Evolutionary conservation across 1,140 invertebrate species (phyloP).

Genomic region (Lepidurus couesii): DNA sequence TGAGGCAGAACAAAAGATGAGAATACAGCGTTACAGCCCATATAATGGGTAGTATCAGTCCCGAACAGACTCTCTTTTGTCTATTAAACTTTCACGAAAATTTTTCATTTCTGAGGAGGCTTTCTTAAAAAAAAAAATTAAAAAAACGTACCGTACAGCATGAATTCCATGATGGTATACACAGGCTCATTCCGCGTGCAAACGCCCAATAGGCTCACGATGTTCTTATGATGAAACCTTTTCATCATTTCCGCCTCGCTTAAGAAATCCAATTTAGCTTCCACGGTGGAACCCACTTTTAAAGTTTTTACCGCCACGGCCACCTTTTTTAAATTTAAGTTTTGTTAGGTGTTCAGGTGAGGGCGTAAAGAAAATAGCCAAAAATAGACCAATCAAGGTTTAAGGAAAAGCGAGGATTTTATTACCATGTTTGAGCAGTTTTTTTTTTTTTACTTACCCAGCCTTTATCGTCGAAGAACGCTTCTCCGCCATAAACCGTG

Average conservation of each 20-base stretch:
- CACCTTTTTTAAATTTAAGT: conserved; percentile 43
- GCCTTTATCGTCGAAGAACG: conserved; percentile 58
- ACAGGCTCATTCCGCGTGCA: conserved; percentile 77
- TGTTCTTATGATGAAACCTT: conserved; percentile 81
- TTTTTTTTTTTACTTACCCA: conserved; percentile 52
- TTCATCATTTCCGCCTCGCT: conserved; percentile 90
- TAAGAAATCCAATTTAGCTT: conserved; percentile 88
- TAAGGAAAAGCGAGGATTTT: conserved; percentile 16
- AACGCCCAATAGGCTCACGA: conserved; percentile 74
- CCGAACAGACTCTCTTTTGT: neutral
- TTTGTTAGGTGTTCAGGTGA: conserved; percentile 22
- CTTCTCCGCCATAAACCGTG: conserved; percentile 79
- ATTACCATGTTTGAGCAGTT: conserved; percentile 26
- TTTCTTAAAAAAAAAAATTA: neutral
- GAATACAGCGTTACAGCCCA: neutral
- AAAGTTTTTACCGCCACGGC: conserved; percentile 87
- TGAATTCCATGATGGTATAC: conserved; percentile 88
- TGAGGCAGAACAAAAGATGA: conserved; percentile 38
- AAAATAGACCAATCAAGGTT: conserved; percentile 25
- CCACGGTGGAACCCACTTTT: conserved; percentile 70
- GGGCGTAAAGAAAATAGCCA: conserved; percentile 27
- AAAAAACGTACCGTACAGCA: conserved; percentile 68
- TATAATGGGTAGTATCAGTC: neutral
- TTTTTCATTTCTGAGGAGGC: neutral
- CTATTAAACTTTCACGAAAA: neutral